phyloP scores from a whole-genome alignment of 2,113 vertebrate species.

The Pelvicachromis taeniatus region DNA sequence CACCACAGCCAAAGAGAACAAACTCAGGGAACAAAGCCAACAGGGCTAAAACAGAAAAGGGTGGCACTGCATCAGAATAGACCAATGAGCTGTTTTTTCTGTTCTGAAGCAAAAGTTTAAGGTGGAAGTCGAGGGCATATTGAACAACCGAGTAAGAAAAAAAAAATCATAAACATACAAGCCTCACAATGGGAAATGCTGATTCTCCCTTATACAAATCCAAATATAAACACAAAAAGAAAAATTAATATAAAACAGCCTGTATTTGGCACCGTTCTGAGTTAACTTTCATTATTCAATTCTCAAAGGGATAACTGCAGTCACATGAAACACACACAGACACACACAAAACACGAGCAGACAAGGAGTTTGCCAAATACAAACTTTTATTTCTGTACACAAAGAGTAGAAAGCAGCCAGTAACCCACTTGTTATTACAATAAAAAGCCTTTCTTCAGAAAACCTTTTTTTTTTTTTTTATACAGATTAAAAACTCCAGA shows the following conservation, averaged over 20 bases:
- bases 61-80: slow-evolving; percentile 18
- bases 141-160: neutral
- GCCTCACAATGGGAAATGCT: neutral
- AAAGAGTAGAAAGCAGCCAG: slow-evolving; percentile 80
- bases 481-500: slow-evolving; percentile 69
- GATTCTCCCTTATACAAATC: slow-evolving; percentile 1
- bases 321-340: neutral
- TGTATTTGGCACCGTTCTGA: slow-evolving; percentile 1
- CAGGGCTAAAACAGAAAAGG: slow-evolving; percentile 14
- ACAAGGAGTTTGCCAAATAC: slow-evolving; percentile 69
- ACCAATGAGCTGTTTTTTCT: neutral
- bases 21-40: slow-evolving; percentile 15
- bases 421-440: slow-evolving; percentile 68
- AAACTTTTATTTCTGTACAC: slow-evolving; percentile 80
- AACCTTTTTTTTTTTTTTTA: slow-evolving; percentile 26
- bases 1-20: neutral
- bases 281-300: slow-evolving; percentile 22
- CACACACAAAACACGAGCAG: neutral
- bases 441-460: slow-evolving; percentile 71
- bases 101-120: neutral
- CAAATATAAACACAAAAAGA: slow-evolving; percentile 35
- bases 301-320: slow-evolving; percentile 1
- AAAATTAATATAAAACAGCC: slow-evolving; percentile 8
- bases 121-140: neutral
- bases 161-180: neutral